Conservation (phyloP, 2,797 vertebrate genomes). For the Cynodonichthys magdalenae region DNA sequence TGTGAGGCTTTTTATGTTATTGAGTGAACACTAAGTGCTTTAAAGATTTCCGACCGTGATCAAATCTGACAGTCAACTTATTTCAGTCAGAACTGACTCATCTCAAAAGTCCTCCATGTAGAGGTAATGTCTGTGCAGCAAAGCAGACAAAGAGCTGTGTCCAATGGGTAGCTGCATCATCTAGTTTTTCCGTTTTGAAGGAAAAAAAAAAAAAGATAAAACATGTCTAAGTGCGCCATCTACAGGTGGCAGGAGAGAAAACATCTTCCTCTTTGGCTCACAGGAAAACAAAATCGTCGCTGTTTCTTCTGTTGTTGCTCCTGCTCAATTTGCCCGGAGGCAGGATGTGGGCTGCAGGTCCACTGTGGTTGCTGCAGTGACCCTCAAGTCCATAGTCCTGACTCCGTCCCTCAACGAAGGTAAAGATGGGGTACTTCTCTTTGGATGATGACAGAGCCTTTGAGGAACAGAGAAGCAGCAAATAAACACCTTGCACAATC, state of each 20-base stretch:
- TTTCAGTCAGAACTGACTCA: slow-evolving; percentile 1
- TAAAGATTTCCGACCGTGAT: slow-evolving; percentile 21
- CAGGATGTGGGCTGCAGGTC: slow-evolving; percentile 71
- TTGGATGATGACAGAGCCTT: slow-evolving; percentile 86
- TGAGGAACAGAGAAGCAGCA: background rate
- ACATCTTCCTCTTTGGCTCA: slow-evolving; percentile 56
- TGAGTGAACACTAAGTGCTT: slow-evolving; percentile 27
- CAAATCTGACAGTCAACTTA: slow-evolving; percentile 8
- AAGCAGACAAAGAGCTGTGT: slow-evolving; percentile 18
- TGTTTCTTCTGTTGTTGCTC: slow-evolving; percentile 75
- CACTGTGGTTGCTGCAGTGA: slow-evolving; percentile 71
- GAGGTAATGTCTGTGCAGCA: slow-evolving; percentile 19
- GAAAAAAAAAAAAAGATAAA: background rate
- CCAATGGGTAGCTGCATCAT: slow-evolving; percentile 17
- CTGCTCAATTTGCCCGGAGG: slow-evolving; percentile 62
- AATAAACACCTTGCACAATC: background rate
- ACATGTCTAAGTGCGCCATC: slow-evolving; percentile 25
- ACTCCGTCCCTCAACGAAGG: slow-evolving; percentile 87
- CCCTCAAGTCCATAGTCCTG: slow-evolving; percentile 87
- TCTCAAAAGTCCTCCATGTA: slow-evolving; percentile 21
- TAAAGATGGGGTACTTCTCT: slow-evolving; percentile 92
- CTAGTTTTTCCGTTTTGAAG: slow-evolving; percentile 23
- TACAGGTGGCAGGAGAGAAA: slow-evolving; percentile 14
- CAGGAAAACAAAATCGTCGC: slow-evolving; percentile 92
- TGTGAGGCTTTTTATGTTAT: slow-evolving; percentile 21